Base-by-base conservation (phyloP, 2,888 invertebrate genomes). In the Psylliodes chrysocephalus region DNA sequence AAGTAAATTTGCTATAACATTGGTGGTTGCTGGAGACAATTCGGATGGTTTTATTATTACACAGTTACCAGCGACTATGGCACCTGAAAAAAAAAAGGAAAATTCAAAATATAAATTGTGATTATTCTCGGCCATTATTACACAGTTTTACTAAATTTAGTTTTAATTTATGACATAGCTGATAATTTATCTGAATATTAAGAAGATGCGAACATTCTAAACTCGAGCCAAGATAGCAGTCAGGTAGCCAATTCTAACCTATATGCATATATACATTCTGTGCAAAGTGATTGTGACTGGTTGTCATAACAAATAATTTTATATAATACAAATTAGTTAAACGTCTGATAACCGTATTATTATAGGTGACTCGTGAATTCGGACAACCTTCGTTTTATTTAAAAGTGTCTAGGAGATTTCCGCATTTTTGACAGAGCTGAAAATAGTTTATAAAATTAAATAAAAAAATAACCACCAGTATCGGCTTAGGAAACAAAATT, bases 21-120 rank as follows among this genome's bases (percentile, higher is more conserved):
- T 84, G 0, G 94, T 88, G 56, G 91, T 89, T 18, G 90, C 88
- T 0, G 85, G 85, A 0, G 98, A 85, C 30, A 96, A 80, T 81
- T 98, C 98, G 25, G 97, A 97, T 2, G 98, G 98, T 80, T 98
- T 98, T n/a, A 95, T 78, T 10, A 98, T 85, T 30, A 91, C 94
- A 78, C 93, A 91, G 84, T 98, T 98, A n/a, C 98, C 98, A 62
- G 95, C 96, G 0, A 96, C 93, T 57, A 98, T 90, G 0, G 97
- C 97, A 0, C 77, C 78, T 77, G 63, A 64, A 68, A 59, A 46
- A 60, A 44, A 19, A 44, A 17, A n/a, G n/a, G n/a, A n/a, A n/a
- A n/a, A n/a, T n/a, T n/a, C n/a, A n/a, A n/a, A n/a, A n/a, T n/a
- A n/a, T n/a, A n/a, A n/a, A n/a, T n/a, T n/a, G n/a, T n/a, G n/a